Evolutionary conservation across 2,113 vertebrate genomes (phyloP), one percentile per base, ranked within the genome.

Genomic region (Haplotaxodon microlepis): DNA sequence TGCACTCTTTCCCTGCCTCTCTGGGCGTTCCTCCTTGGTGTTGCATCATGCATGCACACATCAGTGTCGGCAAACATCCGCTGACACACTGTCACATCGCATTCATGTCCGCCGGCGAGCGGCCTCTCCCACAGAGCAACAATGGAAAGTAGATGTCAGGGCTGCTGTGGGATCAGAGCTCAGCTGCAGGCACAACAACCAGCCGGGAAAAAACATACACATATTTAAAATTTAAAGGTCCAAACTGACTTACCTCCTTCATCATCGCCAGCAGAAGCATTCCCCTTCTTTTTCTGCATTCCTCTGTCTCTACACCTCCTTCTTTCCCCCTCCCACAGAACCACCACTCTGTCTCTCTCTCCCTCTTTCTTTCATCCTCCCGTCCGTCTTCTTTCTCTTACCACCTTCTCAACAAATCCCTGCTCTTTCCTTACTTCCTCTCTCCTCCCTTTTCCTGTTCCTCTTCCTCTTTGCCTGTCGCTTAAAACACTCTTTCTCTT

Each of bases 71-170:
- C 93, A 92, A 95, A 95, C 92, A 95, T 86, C 86, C 89, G 59
- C 93, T 94, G 94, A 95, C 94, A 94, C 93, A 90, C 92, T 93
- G 94, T 96, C 93, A 95, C 90, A 93, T 90, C 82, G 82, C 69
- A 85, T 95, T 89, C 82, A 54, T 76, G 91, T 93, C 89, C 86
- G 83, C 84, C 71, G 24, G 56, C 81, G 3, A 86, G 84, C 89
- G 61, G 90, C 87, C 88, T 88, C 91, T 87, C 91, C 88, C 90
- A 31, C 86, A 76, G 42, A 76, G 84, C 84, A 86, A 90, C 94
- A 92, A 89, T 83, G 83, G 84, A 87, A 89, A 89, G 82, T 90
- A 76, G 57, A 87, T 84, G 86, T 79, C 61, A 90, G 88, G 82
- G 83, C 83, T 69, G 81, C 36, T 57, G 10, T 24, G 73, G 87